Percentiles rank a stretch among this genome's conserved stretches.
These are phyloP conservation scores for rat (Rattus norvegicus) DNA, from an alignment of 2,113 vertebrate species.

Conservation along the genomic window GRCr8 NC_086021.1:48590001-48590500, in stretches of 20 bases:
- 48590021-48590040: constrained; percentile 93
- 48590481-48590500: constrained; percentile 83
- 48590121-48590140: constrained; percentile 91
- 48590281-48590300: constrained; percentile 91
- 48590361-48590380: constrained; percentile 90
- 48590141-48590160: constrained; percentile 90
- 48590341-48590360: constrained; percentile 91
- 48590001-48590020: constrained; percentile 92
- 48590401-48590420: constrained; percentile 88
- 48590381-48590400: constrained; percentile 89
- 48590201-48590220: constrained; percentile 89
- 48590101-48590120: constrained; percentile 90
- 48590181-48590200: constrained; percentile 89
- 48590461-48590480: constrained; percentile 85
- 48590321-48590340: constrained; percentile 90
- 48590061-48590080: constrained; percentile 91
- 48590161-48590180: constrained; percentile 89
- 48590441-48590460: constrained; percentile 86
- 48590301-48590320: constrained; percentile 90
- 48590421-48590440: constrained; percentile 84
- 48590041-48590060: constrained; percentile 91
- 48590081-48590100: constrained; percentile 90
- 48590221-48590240: constrained; percentile 90
- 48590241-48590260: constrained; percentile 91
- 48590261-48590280: constrained; percentile 91